Evolutionary conservation across 2,113 vertebrate genomes (phyloP), one percentile per base, ranked within the genome.

Genomic region (Marmota monax): DNA sequence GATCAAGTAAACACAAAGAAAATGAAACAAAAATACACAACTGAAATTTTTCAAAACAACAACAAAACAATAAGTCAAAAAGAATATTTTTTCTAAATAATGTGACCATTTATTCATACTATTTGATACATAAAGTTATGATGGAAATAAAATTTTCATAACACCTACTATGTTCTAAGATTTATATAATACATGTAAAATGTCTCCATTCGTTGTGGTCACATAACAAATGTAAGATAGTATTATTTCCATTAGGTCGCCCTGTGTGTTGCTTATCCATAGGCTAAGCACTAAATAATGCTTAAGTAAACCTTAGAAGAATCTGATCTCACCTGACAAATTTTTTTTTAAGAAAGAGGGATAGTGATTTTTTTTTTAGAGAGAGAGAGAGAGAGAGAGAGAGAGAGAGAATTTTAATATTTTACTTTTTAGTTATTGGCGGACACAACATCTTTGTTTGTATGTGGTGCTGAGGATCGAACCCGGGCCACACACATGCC

Each of bases 1-100:
- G 29, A 18, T 89, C 25, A 94, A 82, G 92, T 53, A 93, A 90
- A 92, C 32, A 82, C 16, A 93, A 73, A 91, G 34, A 74, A 95
- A 88, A 83, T 61, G 12, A 58, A 88, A 42, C 27, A 85, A 74
- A 51, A 74, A 42, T 63, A 61, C 2, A 83, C 3, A 84, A 77
- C 4, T 80, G 23, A 82, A 92, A 42, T 78, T 1, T 76, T 74
- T 89, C 10, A 88, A 39, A 27, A 69, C 16, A 94, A 20, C 56
- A 77, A 53, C 10, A 88, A 45, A 27, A 73, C 16, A 94, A 22
- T 65, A 77, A 45, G 6, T 34, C 45, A 94, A 92, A 90, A 91
- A 25, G 2, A 90, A 78, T 76, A 90, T 0, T 61, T 80, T 69
- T 94, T 23, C 58, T 85, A 84, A 92, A 78, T 77, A 94, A 51